Evolutionary conservation across 2,797 vertebrate species (phyloP).

Genomic region (Pipistrellus kuhlii): DNA sequence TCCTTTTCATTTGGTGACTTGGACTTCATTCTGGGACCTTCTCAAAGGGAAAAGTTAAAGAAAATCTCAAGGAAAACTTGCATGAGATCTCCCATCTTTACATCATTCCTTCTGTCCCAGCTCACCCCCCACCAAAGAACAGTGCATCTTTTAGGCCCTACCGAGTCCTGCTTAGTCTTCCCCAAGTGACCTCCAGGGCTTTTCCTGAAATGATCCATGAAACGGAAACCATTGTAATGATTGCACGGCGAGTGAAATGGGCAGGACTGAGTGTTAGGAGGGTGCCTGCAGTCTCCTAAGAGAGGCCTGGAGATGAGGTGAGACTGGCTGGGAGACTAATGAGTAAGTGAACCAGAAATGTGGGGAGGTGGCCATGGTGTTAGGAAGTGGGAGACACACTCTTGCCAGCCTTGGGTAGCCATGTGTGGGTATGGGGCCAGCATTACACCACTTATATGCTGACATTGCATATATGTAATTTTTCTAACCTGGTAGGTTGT

Average conservation of each 20-base stretch:
- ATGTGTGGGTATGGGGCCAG: neutral
- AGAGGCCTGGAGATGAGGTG: neutral
- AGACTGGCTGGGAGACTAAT: neutral
- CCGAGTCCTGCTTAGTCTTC: neutral
- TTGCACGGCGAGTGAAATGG: neutral
- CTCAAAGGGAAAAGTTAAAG: neutral
- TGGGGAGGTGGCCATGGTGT: neutral
- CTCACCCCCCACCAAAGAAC: neutral
- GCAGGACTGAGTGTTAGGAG: neutral
- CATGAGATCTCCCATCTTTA: neutral
- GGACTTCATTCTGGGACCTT: neutral
- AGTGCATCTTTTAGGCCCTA: neutral
- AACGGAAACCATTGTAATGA: neutral
- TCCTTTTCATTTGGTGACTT: neutral
- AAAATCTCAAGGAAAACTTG: neutral
- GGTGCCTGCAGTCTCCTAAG: neutral
- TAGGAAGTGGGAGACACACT: neutral
- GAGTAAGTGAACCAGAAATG: neutral
- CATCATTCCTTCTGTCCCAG: too few relatives aligned
- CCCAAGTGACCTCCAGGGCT: neutral
- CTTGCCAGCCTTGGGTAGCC: neutral
- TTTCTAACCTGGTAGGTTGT: neutral
- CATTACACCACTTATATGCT: too few relatives aligned
- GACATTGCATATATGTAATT: fast-evolving
- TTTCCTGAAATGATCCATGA: neutral